Percentiles rank a stretch among this genome's conserved stretches.
These are phyloP conservation scores for Sebastiscus tertius DNA, from an alignment of 2,797 vertebrate genomes.

Conservation along the genomic window DNA sequence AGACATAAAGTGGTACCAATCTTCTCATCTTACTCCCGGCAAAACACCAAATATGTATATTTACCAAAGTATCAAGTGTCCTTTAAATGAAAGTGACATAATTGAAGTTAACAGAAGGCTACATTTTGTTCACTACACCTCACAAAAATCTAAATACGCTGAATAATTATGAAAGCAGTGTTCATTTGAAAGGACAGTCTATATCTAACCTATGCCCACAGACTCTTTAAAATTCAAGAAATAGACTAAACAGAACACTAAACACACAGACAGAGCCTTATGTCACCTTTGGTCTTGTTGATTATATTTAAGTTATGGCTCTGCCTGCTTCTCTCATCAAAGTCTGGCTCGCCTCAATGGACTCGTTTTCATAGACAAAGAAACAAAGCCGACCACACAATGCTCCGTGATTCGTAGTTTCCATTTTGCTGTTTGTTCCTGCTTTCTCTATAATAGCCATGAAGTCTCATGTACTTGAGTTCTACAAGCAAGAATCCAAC, in stretches of 20 bases:
- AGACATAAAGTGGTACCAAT: background rate
- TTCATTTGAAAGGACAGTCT: background rate
- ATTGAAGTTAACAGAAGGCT: background rate
- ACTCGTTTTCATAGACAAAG: conserved; percentile 42
- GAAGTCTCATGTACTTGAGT: conserved; percentile 17
- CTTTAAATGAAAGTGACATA: no score
- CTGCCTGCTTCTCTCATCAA: conserved; percentile 23
- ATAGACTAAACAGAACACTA: background rate
- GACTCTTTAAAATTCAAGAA: background rate
- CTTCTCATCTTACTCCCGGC: background rate
- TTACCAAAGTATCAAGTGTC: no score
- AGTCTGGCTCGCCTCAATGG: conserved; percentile 20
- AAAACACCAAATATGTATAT: background rate
- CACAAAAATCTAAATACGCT: background rate
- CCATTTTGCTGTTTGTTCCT: conserved; percentile 51
- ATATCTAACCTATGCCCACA: background rate
- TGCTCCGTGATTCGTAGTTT: conserved; percentile 57
- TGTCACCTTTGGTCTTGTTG: background rate
- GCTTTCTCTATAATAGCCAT: conserved; percentile 1
- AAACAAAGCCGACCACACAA: conserved; percentile 38
- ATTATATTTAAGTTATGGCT: background rate
- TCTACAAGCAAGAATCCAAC: conserved; percentile 33
- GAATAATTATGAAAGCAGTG: background rate
- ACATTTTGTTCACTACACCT: background rate
- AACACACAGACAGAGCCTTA: background rate